Evolutionary conservation across 2,113 vertebrate species (phyloP).

Genomic region (Phrynocephalus versicolor): DNA sequence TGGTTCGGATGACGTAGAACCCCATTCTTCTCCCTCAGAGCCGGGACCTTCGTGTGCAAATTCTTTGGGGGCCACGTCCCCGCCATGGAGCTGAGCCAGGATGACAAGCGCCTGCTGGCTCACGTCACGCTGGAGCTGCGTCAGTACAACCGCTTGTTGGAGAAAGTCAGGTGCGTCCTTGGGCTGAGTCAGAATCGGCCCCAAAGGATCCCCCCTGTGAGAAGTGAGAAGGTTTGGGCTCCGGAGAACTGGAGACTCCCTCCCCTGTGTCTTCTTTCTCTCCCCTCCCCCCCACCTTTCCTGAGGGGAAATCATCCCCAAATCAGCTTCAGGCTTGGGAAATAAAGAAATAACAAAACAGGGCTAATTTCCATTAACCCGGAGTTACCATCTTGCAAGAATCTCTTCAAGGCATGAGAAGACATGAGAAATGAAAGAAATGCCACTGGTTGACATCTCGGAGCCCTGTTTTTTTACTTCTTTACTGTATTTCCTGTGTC

Average conservation of each 20-base stretch:
- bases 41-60: slow-evolving; percentile 92
- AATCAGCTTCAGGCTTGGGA: background rate
- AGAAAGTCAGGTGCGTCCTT: slow-evolving; percentile 86
- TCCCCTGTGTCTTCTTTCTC: too few relatives aligned
- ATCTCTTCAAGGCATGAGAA: too few relatives aligned
- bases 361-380: background rate
- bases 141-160: slow-evolving; percentile 89
- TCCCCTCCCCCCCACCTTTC: background rate
- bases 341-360: background rate
- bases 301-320: background rate
- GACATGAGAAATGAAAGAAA: too few relatives aligned
- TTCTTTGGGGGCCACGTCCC: slow-evolving; percentile 91
- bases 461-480: too few relatives aligned
- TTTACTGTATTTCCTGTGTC: too few relatives aligned
- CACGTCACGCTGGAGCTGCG: slow-evolving; percentile 85
- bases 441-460: too few relatives aligned
- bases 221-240: background rate
- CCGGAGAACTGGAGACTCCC: background rate
- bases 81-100: slow-evolving; percentile 80
- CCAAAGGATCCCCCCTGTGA: background rate
- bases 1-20: background rate
- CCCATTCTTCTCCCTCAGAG: slow-evolving; percentile 70
- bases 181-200: background rate
- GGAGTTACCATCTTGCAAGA: too few relatives aligned
- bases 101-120: slow-evolving; percentile 87